A percentile compares a stretch with the other conserved stretches of the same genome.
Conservation (phyloP, 2,797 vertebrate genomes). For the Micrastur ruficollis region DNA sequence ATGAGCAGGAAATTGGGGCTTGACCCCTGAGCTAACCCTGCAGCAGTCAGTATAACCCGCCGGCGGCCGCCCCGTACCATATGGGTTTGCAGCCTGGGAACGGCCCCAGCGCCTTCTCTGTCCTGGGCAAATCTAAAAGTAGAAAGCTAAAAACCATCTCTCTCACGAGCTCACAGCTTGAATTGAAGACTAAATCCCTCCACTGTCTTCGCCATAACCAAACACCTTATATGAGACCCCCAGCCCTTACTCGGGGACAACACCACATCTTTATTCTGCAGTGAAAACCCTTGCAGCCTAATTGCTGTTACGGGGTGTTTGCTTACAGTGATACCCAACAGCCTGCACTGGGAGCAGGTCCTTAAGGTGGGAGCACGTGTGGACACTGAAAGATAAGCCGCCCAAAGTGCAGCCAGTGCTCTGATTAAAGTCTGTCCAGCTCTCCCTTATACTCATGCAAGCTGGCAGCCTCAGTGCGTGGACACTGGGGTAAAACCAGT, state of each 20-base stretch:
- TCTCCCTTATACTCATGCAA: neutral
- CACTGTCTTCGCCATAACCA: neutral
- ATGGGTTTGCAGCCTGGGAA: neutral
- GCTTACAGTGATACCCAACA: neutral
- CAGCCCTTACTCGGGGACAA: neutral
- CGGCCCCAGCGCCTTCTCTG: neutral
- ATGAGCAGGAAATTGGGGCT: neutral
- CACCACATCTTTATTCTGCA: neutral
- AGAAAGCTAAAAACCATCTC: neutral
- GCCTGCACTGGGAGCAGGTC: neutral
- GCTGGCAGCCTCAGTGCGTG: neutral
- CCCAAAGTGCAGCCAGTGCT: neutral
- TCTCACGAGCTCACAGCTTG: neutral
- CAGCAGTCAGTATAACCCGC: neutral
- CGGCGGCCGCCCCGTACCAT: fast-evolving
- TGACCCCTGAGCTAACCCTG: neutral
- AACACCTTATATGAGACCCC: fast-evolving
- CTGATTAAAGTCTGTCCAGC: neutral
- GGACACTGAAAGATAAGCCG: neutral
- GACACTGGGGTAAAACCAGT: neutral
- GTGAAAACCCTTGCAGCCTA: neutral
- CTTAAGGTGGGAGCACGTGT: fast-evolving
- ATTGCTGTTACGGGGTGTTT: neutral
- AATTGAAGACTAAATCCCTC: neutral
- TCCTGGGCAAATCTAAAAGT: neutral